Base-by-base conservation (phyloP, 2,888 invertebrate species). In the Allacma fusca region DNA sequence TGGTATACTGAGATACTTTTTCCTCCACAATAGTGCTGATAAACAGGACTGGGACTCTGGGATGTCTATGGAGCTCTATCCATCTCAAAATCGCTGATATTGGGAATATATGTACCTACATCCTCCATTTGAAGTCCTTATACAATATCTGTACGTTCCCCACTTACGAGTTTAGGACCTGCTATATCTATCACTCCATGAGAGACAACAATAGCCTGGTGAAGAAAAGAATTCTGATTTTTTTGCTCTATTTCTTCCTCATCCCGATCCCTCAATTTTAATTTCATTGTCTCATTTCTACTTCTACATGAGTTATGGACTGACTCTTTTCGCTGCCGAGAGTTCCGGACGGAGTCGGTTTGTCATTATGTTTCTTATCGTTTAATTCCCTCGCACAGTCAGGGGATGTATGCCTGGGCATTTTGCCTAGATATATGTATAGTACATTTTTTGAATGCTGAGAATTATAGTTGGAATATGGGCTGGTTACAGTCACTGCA, bases 241-340 rank as follows among this genome's bases (percentile, higher is more conserved):
- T 80, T 82, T 80, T 80, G 79, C 78, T 82, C 78, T 74, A 80
- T 81, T 81, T 81, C 78, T 73, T 62, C 57, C 75, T 79, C 50
- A 50, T 50, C 79, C 76, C 78, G 19, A 50, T 50, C 79, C 76
- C 78, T 50, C 78, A 79, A 80, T 81, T 80, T 80, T 78, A 78
- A 77, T 76, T 79, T 78, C 80, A 83, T 83, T 83, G 81, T 83
- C 81, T 82, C 77, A 74, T 80, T 82, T 82, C 75, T 74, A 75
- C 44, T 76, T 76, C 71, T 75, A 70, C 43, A 50, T 50, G 50
- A 50, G 50, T 50, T 50, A 50, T 50, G 50, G 50, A 16, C 50
- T 50, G 9, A 34, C 64, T 76, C 57, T 28, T 50, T 50, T 50
- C 2, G 1, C 50, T 19, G 2, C 50, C 19, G n/a, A 34, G 34